A percentile compares a stretch with the other conserved stretches of the same genome.
phyloP scores from a whole-genome alignment of 2,797 vertebrate species.

The Enteromius paludinosus region DNA sequence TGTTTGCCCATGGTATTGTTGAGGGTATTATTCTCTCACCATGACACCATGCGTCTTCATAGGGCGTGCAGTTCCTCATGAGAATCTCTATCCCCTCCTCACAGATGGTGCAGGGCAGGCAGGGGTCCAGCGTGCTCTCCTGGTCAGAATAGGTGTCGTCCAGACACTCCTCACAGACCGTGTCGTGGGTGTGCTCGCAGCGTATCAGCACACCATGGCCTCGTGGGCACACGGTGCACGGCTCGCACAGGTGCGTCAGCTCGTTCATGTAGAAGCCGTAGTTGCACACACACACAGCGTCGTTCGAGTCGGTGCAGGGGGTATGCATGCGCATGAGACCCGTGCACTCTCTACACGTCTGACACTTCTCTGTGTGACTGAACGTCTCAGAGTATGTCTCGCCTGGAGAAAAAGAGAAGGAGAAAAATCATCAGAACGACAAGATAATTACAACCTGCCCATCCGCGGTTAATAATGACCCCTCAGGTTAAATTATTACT shows the following conservation, averaged over 20 bases:
- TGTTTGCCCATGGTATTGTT: not conserved
- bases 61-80: conserved; percentile 78
- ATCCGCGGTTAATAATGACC: not conserved
- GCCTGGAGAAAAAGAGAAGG: conserved; percentile 73
- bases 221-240: conserved; percentile 82
- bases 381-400: conserved; percentile 90
- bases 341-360: conserved; percentile 84
- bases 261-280: conserved; percentile 84
- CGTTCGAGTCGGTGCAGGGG: conserved; percentile 93
- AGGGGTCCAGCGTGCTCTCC: conserved; percentile 92
- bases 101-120: conserved; percentile 93
- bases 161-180: conserved; percentile 87
- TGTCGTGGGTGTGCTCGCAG: conserved; percentile 85
- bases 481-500: conserved; percentile 1
- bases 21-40: conserved; percentile 71
- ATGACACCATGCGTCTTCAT: conserved; percentile 82
- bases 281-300: conserved; percentile 88
- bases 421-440: conserved; percentile 32
- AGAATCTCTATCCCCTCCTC: conserved; percentile 84
- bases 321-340: conserved; percentile 90
- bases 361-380: conserved; percentile 87
- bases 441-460: not conserved
- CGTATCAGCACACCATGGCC: conserved; percentile 85
- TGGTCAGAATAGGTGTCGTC: conserved; percentile 89
- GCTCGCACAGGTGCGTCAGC: conserved; percentile 70